Evolutionary conservation across 1,140 invertebrate species (phyloP).

Genomic region (Diploscapter pachys): DNA sequence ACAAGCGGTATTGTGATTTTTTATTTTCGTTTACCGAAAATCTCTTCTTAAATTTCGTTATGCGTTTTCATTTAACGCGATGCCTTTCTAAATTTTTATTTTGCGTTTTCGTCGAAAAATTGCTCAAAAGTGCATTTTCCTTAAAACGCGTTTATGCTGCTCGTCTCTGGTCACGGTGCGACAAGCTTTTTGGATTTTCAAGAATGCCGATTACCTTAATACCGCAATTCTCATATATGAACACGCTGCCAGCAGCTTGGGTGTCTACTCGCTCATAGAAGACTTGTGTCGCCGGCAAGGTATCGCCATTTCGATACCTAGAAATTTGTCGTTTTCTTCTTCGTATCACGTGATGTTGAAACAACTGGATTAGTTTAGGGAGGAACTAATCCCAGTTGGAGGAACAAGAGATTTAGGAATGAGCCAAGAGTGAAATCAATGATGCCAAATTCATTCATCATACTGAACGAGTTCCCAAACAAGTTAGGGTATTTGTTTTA

Average conservation of each 20-base stretch:
- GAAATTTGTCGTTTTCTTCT: slow-evolving; percentile 64
- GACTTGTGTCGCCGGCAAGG: slow-evolving; percentile 76
- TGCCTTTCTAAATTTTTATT: background rate
- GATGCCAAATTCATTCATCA: background rate
- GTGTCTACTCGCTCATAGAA: slow-evolving; percentile 83
- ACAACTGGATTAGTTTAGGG: too few relatives aligned
- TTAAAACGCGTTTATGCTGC: background rate
- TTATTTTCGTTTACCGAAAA: too few relatives aligned
- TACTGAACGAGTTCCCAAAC: background rate
- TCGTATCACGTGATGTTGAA: background rate
- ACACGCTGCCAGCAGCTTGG: slow-evolving; percentile 73
- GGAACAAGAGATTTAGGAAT: background rate
- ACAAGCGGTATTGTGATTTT: too few relatives aligned
- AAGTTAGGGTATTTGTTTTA: background rate
- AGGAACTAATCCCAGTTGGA: background rate
- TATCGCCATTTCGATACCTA: slow-evolving; percentile 76
- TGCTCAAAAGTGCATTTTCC: background rate
- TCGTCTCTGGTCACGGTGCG: background rate
- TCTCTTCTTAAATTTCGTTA: too few relatives aligned
- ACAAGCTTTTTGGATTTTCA: background rate
- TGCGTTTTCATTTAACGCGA: too few relatives aligned
- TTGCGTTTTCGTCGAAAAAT: background rate
- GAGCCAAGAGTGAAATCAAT: background rate
- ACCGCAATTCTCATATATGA: slow-evolving; percentile 75
- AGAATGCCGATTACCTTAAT: slow-evolving; percentile 63